A percentile compares a stretch with the other conserved stretches of the same genome.
These are phyloP conservation scores for Cosmia trapezina DNA, from an alignment of 2,888 invertebrate species.

Conservation along the genomic window DNA sequence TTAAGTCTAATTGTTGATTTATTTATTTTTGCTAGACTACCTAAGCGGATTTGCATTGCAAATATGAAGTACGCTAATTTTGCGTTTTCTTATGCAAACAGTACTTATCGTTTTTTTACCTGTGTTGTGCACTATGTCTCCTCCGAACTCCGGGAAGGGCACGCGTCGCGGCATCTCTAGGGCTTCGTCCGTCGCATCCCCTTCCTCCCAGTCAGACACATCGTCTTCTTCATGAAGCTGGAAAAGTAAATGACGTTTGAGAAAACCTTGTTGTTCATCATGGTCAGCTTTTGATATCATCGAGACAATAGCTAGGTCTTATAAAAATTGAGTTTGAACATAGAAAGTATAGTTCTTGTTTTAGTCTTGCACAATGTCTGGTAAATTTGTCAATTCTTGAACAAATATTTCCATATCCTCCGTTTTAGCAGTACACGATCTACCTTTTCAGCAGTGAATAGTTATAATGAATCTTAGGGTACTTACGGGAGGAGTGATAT, in stretches of 20 bases:
- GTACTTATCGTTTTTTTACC: slow-evolving; percentile 70
- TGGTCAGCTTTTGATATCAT: not conserved
- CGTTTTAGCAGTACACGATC: no score
- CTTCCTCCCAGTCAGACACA: slow-evolving; percentile 87
- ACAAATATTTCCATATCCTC: no score
- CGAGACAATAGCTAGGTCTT: not conserved
- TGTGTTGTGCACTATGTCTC: slow-evolving; percentile 91
- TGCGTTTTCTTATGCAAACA: not conserved
- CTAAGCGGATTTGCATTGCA: slow-evolving; percentile 5
- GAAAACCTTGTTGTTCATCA: not conserved
- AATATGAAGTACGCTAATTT: not conserved
- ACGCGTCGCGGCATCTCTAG: slow-evolving; percentile 86
- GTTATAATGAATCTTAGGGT: not conserved
- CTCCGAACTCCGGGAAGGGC: slow-evolving; percentile 93
- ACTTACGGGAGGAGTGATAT: slow-evolving; percentile 86
- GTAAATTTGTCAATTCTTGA: not conserved
- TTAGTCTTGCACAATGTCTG: not conserved
- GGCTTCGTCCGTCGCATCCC: slow-evolving; percentile 82
- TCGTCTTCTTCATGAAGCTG: slow-evolving; percentile 86
- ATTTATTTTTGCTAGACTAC: slow-evolving; percentile 28
- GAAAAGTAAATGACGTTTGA: slow-evolving; percentile 29
- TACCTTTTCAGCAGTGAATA: no score
- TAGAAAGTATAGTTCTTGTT: not conserved
- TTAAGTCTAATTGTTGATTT: slow-evolving; percentile 43
- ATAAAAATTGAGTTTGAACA: not conserved